These are phyloP conservation scores for Gallinago nigripennis DNA, from an alignment of 2,797 vertebrate species.

Conservation along the genomic window DNA sequence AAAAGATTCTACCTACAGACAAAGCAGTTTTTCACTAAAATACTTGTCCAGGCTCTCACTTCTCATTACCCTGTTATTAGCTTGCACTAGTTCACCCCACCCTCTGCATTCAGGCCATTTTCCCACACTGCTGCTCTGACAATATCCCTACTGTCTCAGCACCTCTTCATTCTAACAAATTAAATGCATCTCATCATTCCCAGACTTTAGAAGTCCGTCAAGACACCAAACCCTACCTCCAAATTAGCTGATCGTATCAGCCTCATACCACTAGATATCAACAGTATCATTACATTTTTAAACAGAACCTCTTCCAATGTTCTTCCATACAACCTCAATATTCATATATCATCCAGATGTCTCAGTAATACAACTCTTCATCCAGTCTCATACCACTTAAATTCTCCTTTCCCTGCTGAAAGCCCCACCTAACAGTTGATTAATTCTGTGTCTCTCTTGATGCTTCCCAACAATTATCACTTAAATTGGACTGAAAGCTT, in stretches of 20 bases:
- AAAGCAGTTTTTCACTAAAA: background rate
- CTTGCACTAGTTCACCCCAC: background rate
- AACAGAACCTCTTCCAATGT: background rate
- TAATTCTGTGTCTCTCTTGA: background rate
- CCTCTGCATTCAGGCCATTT: background rate
- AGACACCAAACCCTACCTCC: background rate
- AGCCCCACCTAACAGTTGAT: background rate
- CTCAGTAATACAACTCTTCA: background rate
- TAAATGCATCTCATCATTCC: background rate
- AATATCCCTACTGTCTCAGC: background rate
- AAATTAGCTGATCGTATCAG: background rate
- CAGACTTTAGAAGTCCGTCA: background rate
- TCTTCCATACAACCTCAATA: background rate
- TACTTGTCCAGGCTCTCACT: background rate
- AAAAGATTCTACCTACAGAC: background rate
- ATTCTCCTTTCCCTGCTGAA: background rate
- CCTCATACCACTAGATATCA: background rate
- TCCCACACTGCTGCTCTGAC: background rate
- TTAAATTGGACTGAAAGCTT: background rate
- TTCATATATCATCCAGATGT: background rate
- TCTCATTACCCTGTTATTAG: background rate
- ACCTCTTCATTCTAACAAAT: background rate
- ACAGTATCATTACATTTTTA: background rate
- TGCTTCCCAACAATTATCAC: background rate
- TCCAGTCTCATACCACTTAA: background rate